Evolutionary conservation across 2,888 invertebrate species (phyloP).

Genomic region (Deilephila porcellus): DNA sequence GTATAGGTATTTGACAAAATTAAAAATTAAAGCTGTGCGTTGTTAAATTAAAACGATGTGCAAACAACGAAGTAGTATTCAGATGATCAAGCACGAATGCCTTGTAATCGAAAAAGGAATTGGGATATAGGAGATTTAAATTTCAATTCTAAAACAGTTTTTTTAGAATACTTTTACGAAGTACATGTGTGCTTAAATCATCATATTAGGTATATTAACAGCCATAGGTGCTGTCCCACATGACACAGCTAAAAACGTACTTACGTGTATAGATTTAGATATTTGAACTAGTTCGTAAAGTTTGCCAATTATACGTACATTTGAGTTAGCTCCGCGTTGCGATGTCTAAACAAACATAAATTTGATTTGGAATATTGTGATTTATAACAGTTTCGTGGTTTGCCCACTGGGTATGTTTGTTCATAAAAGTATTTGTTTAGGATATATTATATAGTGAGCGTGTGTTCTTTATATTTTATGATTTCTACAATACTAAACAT

Average conservation of each 20-base stretch:
- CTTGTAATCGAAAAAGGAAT: not conserved
- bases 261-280: conserved; percentile 9
- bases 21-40: not conserved
- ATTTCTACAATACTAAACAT: too few relatives aligned
- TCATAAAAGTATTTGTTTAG: too few relatives aligned
- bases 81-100: conserved; percentile 6
- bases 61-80: not conserved
- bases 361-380: conserved; percentile 12
- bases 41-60: not conserved
- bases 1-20: not conserved
- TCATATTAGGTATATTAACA: not conserved
- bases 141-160: not conserved
- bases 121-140: not conserved
- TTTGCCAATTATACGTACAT: conserved; percentile 30
- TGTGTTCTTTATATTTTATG: too few relatives aligned
- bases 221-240: conserved; percentile 59
- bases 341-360: conserved; percentile 43
- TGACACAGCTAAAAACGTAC: conserved; percentile 44
- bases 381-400: not conserved
- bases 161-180: too few relatives aligned
- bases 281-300: conserved; percentile 6
- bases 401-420: too few relatives aligned
- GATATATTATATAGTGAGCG: too few relatives aligned
- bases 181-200: not conserved
- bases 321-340: conserved; percentile 34